Evolutionary conservation across 2,797 vertebrate species (phyloP).

Genomic region (Parotocinclus haroldoi): DNA sequence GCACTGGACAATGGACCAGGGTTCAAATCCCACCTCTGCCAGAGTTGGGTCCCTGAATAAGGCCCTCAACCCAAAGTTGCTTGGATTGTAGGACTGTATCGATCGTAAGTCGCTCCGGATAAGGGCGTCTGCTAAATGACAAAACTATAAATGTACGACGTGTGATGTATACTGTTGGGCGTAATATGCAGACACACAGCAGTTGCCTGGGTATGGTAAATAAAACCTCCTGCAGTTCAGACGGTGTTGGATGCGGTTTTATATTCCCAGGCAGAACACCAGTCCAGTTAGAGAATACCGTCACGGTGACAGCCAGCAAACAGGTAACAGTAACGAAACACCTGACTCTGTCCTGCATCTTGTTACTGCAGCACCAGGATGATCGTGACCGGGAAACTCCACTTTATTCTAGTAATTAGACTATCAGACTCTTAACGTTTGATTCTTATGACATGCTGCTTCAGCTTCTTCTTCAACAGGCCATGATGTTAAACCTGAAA

Average conservation of each 20-base stretch:
- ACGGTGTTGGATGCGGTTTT: not conserved
- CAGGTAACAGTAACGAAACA: constrained; percentile 34
- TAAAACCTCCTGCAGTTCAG: not conserved
- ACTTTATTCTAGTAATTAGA: not conserved
- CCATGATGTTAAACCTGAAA: not conserved
- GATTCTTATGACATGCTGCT: not conserved
- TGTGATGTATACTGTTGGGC: not conserved
- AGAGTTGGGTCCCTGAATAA: no score
- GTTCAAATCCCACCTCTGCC: no score
- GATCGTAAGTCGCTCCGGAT: no score
- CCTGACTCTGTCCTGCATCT: no score
- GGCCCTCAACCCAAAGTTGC: no score
- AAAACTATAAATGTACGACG: not conserved
- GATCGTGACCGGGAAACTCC: not conserved
- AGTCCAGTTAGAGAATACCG: no score
- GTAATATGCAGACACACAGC: not conserved
- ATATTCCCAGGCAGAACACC: no score
- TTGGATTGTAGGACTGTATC: no score
- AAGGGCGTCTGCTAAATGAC: not conserved
- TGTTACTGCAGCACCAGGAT: no score
- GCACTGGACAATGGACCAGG: no score
- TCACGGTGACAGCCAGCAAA: no score
- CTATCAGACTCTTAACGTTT: no score
- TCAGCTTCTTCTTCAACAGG: constrained; percentile 5
- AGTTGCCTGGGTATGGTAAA: not conserved